These are phyloP conservation scores for Teleopsis dalmanni DNA, from an alignment of 1,140 invertebrate species.

Conservation along the genomic window DNA sequence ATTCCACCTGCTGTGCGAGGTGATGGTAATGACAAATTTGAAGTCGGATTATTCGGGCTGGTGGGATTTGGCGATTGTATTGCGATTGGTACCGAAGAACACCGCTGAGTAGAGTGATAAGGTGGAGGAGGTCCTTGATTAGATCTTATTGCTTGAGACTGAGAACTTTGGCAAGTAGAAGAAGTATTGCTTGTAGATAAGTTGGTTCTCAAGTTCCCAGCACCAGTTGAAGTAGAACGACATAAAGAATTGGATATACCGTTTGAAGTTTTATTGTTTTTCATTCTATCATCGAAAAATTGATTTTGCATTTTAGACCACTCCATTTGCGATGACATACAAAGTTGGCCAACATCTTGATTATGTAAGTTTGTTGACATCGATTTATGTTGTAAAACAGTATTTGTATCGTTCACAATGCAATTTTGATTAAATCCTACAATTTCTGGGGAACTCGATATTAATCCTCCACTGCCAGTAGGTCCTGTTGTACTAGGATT, in stretches of 20 bases:
- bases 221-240: slow-evolving; percentile 5
- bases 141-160: slow-evolving; percentile 49
- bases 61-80: slow-evolving; percentile 63
- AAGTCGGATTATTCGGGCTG: slow-evolving; percentile 63
- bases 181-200: slow-evolving; percentile 5
- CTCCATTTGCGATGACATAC: slow-evolving; percentile 59
- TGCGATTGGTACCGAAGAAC: slow-evolving; percentile 75
- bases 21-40: slow-evolving; percentile 62
- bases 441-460: slow-evolving; percentile 22
- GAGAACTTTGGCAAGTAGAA: slow-evolving; percentile 47
- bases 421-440: slow-evolving; percentile 7
- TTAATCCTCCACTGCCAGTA: slow-evolving; percentile 14
- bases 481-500: slow-evolving; percentile 5
- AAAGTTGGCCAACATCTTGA: slow-evolving; percentile 17
- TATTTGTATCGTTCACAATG: slow-evolving; percentile 1
- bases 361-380: slow-evolving; percentile 12
- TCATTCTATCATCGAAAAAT: slow-evolving; percentile 65
- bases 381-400: too few relatives aligned
- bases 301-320: slow-evolving; percentile 86
- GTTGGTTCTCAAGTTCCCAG: slow-evolving; percentile 1
- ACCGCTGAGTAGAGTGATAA: slow-evolving; percentile 72
- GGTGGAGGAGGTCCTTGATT: slow-evolving; percentile 78
- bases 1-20: slow-evolving; percentile 55
- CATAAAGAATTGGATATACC: slow-evolving; percentile 1
- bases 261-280: slow-evolving; percentile 17